Percentiles rank a stretch among this genome's conserved stretches.
These are phyloP conservation scores for Agrotis segetum DNA, from an alignment of 2,888 invertebrate species.

Conservation along the genomic window DNA sequence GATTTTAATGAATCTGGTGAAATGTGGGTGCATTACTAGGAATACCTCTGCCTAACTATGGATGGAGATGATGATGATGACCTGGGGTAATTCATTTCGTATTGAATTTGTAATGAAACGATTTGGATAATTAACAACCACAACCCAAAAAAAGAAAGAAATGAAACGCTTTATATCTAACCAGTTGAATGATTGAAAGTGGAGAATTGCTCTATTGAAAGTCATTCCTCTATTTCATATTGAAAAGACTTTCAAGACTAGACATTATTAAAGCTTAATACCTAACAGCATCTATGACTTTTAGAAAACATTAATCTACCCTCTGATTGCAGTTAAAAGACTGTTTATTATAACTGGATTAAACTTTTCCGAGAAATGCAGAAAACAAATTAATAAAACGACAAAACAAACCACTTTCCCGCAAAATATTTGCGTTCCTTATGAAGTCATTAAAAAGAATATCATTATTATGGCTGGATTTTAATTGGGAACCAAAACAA, in stretches of 20 bases:
- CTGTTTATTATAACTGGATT: not conserved
- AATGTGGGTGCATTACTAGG: too few species aligned
- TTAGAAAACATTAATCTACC: conserved; percentile 14
- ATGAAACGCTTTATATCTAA: not conserved
- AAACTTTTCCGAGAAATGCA: not conserved
- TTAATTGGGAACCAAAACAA: conserved; percentile 56
- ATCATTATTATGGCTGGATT: conserved; percentile 54
- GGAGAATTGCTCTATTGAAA: conserved; percentile 7
- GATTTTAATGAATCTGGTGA: too few species aligned
- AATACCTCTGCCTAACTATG: too few species aligned
- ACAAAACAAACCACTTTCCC: not conserved
- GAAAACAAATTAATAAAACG: not conserved
- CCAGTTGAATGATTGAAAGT: conserved; percentile 16
- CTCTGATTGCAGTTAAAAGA: not conserved
- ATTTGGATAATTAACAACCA: too few species aligned
- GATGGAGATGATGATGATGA: too few species aligned
- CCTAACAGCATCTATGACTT: not conserved
- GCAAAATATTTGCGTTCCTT: conserved; percentile 29
- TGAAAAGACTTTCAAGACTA: conserved; percentile 4
- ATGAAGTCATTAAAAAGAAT: conserved; percentile 42
- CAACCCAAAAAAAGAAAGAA: not conserved
- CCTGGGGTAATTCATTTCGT: too few species aligned
- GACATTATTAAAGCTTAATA: not conserved
- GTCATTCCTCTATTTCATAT: conserved; percentile 15
- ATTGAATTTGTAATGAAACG: too few species aligned